A percentile compares a stretch with the other conserved stretches of the same genome.
phyloP scores from a whole-genome alignment of 2,797 vertebrate species.

The Taenioides sp. region DNA sequence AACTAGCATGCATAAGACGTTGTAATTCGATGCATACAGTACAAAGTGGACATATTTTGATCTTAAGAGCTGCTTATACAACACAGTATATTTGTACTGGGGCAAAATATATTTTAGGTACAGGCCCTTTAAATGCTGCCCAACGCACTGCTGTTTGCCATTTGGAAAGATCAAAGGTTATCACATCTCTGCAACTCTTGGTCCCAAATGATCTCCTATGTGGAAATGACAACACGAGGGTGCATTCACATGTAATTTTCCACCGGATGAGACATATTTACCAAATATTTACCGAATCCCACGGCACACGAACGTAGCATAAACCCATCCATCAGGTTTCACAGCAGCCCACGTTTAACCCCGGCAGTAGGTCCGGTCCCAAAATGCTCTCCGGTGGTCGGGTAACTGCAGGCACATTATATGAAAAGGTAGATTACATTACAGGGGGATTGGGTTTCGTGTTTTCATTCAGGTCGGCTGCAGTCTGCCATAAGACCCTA shows the following conservation, averaged over 20 bases:
- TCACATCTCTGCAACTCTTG: neutral
- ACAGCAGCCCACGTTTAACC: conserved; percentile 52
- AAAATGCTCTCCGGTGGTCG: conserved; percentile 57
- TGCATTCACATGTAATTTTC: neutral
- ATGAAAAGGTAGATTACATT: conserved; percentile 58
- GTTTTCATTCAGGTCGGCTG: conserved; percentile 44
- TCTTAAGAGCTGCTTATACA: too few relatives aligned
- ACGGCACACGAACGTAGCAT: neutral
- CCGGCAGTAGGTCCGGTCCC: conserved; percentile 40
- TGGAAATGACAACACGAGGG: neutral
- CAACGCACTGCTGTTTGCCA: neutral
- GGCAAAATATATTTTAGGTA: too few relatives aligned
- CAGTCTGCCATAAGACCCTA: conserved; percentile 50
- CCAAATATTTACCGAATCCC: neutral
- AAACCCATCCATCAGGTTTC: conserved; percentile 55
- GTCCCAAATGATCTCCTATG: neutral
- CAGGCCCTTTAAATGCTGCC: too few relatives aligned
- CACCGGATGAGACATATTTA: neutral
- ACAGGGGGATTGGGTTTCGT: conserved; percentile 47
- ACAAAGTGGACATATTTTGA: too few relatives aligned
- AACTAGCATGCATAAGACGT: too few relatives aligned
- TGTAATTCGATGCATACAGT: too few relatives aligned
- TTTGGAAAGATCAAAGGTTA: neutral
- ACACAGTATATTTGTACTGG: too few relatives aligned
- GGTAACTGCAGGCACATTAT: conserved; percentile 63